Evolutionary conservation across 2,888 invertebrate species (phyloP).

Genomic region (Lordiphosa fenestrarum): DNA sequence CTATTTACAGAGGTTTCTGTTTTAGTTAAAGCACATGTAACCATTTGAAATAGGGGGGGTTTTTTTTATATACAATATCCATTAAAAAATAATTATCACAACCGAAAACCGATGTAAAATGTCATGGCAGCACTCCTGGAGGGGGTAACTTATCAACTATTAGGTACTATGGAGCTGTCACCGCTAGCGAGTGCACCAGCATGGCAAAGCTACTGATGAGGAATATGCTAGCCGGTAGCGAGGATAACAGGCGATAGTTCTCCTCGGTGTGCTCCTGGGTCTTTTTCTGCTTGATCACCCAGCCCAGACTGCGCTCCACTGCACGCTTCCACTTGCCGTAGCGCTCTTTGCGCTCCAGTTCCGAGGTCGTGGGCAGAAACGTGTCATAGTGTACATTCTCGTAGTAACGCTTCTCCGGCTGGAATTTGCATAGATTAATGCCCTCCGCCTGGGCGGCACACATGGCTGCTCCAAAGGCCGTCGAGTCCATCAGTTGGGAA

Average conservation of each 20-base stretch:
- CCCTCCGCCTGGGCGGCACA: slow-evolving; percentile 92
- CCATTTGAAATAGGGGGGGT: slow-evolving; percentile 9
- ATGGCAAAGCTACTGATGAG: slow-evolving; percentile 87
- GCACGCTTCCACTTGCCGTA: slow-evolving; percentile 98
- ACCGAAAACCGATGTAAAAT: slow-evolving; percentile 43
- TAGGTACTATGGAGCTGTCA: slow-evolving; percentile 27
- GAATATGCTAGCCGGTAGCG: slow-evolving; percentile 89
- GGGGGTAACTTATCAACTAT: background rate
- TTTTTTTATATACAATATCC: slow-evolving; percentile 5
- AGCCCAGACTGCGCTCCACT: slow-evolving; percentile 93
- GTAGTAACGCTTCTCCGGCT: slow-evolving; percentile 82
- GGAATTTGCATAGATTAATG: slow-evolving; percentile 86
- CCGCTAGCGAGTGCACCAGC: slow-evolving; percentile 73
- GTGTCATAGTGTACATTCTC: slow-evolving; percentile 84
- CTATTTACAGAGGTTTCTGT: slow-evolving; percentile 27
- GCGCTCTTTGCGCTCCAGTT: slow-evolving; percentile 89
- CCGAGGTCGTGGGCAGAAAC: slow-evolving; percentile 90
- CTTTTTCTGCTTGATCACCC: slow-evolving; percentile 89
- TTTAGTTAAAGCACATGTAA: slow-evolving; percentile 21
- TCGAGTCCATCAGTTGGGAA: slow-evolving; percentile 92
- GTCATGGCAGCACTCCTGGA: slow-evolving; percentile 7
- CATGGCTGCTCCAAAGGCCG: slow-evolving; percentile 95
- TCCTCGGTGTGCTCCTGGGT: slow-evolving; percentile 91
- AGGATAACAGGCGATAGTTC: slow-evolving; percentile 88
- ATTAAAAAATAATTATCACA: slow-evolving; percentile 46